A percentile compares a stretch with the other conserved stretches of the same genome.
Conservation (phyloP, 1,140 invertebrate genomes). For the Neelides sp. region DNA sequence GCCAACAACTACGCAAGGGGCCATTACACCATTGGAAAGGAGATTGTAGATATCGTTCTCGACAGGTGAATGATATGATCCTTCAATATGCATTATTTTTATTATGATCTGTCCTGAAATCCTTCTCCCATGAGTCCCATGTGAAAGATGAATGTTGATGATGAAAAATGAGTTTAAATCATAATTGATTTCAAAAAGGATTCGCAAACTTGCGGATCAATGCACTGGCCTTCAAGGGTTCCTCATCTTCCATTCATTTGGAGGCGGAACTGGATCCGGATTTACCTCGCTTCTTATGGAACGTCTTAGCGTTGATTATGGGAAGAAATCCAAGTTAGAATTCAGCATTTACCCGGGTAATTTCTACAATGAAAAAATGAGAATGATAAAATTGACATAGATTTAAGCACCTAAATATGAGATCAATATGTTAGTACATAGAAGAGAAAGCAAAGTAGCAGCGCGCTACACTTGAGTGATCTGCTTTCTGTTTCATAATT, state of each 20-base stretch:
- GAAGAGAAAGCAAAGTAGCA: too few species aligned
- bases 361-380: slow-evolving; percentile 49
- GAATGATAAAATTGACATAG: too few species aligned
- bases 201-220: slow-evolving; percentile 55
- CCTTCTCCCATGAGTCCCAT: too few species aligned
- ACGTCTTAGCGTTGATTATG: slow-evolving; percentile 61
- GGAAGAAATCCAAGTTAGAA: slow-evolving; percentile 67
- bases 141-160: too few species aligned
- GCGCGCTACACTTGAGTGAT: not conserved
- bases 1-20: slow-evolving; percentile 73
- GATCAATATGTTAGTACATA: too few species aligned
- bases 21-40: slow-evolving; percentile 77
- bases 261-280: slow-evolving; percentile 71
- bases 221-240: slow-evolving; percentile 72
- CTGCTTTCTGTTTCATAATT: not conserved
- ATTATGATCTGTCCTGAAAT: too few species aligned
- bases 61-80: too few species aligned
- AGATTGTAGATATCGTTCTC: slow-evolving; percentile 65
- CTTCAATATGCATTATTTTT: too few species aligned
- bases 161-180: too few species aligned
- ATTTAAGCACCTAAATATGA: too few species aligned
- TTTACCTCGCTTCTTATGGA: slow-evolving; percentile 71
- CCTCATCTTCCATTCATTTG: slow-evolving; percentile 72
- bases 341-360: slow-evolving; percentile 75
- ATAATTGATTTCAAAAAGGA: too few species aligned